Evolutionary conservation across 1,140 invertebrate genomes (phyloP).

Genomic region (Pachypsylla venusta): DNA sequence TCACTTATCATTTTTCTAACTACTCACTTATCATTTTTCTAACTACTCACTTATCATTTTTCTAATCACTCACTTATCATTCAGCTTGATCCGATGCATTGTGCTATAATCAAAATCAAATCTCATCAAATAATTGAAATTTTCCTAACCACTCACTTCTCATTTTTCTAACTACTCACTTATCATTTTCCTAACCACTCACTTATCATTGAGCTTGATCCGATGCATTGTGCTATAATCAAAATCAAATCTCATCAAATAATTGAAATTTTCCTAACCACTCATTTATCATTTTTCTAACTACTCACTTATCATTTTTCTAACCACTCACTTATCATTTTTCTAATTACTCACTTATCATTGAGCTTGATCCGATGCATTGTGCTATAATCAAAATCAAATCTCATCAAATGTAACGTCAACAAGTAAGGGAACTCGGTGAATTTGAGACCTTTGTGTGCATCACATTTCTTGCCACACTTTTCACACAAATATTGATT

Average conservation of each 20-base stretch:
- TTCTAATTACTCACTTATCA: slow-evolving; percentile 68
- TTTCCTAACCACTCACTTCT: too few relatives aligned
- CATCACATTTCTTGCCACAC: slow-evolving; percentile 78
- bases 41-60: too few relatives aligned
- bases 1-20: too few relatives aligned
- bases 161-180: too few relatives aligned
- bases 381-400: slow-evolving; percentile 79
- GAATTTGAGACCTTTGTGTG: slow-evolving; percentile 83
- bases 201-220: slow-evolving; percentile 86
- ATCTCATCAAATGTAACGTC: slow-evolving; percentile 76
- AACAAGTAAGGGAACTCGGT: slow-evolving; percentile 76
- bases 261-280: too few relatives aligned
- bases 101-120: slow-evolving; percentile 85
- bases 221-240: slow-evolving; percentile 72
- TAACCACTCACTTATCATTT: too few relatives aligned
- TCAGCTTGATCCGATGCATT: slow-evolving; percentile 75
- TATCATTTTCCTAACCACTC: too few relatives aligned
- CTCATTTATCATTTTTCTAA: too few relatives aligned
- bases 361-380: slow-evolving; percentile 81
- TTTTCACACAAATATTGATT: slow-evolving; percentile 85
- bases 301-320: slow-evolving; percentile 76
- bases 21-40: slow-evolving; percentile 76
- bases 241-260: slow-evolving; percentile 83
- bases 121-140: slow-evolving; percentile 75
- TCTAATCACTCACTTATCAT: slow-evolving; percentile 73